These are phyloP conservation scores for Halcyon badia DNA, from an alignment of 2,797 vertebrate genomes.

Conservation along the genomic window DNA sequence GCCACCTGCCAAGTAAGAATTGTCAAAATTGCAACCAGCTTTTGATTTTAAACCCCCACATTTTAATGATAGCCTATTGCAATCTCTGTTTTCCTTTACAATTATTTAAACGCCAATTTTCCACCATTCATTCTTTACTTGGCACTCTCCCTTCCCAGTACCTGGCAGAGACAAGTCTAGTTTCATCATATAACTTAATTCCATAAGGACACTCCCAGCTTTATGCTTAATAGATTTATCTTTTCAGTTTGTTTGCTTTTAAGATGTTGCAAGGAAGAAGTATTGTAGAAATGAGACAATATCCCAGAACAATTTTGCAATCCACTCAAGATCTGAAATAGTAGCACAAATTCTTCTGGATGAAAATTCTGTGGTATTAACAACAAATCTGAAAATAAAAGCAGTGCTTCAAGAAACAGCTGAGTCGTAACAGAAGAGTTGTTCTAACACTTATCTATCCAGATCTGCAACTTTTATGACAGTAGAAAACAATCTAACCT, in stretches of 20 bases:
- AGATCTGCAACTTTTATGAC: not conserved
- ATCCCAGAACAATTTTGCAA: conserved; percentile 21
- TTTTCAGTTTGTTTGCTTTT: conserved; percentile 24
- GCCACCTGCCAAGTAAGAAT: conserved; percentile 25
- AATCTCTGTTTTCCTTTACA: conserved; percentile 26
- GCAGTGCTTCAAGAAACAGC: not conserved
- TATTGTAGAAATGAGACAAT: not conserved
- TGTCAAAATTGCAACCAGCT: conserved; percentile 24
- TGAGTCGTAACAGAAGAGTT: not conserved
- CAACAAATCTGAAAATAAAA: conserved; percentile 19
- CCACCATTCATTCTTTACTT: conserved; percentile 26
- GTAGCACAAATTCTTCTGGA: not conserved
- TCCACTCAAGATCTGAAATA: not conserved
- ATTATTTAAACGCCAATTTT: conserved; percentile 30
- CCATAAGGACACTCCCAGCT: conserved; percentile 5
- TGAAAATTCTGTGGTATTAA: not conserved
- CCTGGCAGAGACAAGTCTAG: not conserved
- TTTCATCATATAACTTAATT: conserved; percentile 20
- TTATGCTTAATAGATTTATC: conserved; percentile 22
- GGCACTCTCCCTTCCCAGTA: not conserved
- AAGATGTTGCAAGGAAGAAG: not conserved
- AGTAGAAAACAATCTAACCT: not conserved
- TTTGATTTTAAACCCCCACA: conserved; percentile 26
- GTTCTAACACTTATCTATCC: not conserved
- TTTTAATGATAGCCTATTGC: conserved; percentile 36